phyloP scores from a whole-genome alignment of 2,888 invertebrate genomes.

The Sipha maydis region DNA sequence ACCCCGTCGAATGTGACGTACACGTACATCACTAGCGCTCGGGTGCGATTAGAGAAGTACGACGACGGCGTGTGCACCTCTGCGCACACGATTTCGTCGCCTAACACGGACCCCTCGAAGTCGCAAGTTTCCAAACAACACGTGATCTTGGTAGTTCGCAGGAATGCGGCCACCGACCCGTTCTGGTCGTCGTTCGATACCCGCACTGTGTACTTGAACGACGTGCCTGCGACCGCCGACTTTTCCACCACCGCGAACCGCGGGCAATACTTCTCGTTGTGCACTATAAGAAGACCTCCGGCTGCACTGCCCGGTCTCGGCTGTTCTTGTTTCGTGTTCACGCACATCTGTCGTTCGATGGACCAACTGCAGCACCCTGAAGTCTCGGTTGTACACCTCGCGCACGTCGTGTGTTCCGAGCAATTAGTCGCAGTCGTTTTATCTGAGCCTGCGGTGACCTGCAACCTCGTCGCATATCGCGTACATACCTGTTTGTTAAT shows the following conservation, averaged over 20 bases:
- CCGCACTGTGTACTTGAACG: background rate
- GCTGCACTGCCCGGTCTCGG: background rate
- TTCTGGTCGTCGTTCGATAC: background rate
- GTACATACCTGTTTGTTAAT: too few species aligned
- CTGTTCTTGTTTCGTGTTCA: background rate
- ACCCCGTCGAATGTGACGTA: background rate
- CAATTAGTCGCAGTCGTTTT: background rate
- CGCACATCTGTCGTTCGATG: background rate
- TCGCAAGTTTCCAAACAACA: background rate
- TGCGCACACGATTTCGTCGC: background rate
- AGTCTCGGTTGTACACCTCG: background rate
- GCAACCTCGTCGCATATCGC: background rate
- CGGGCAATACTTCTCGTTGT: background rate
- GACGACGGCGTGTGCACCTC: background rate
- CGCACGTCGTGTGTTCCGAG: background rate
- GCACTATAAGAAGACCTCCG: background rate
- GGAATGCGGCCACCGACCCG: background rate
- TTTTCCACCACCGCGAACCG: background rate
- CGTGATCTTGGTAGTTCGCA: background rate
- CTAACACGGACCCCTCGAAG: background rate
- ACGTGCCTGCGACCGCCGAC: too few species aligned
- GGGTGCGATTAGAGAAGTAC: background rate
- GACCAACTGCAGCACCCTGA: slow-evolving; percentile 19
- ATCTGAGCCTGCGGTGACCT: background rate
- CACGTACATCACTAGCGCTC: background rate